phyloP scores from a whole-genome alignment of 2,113 vertebrate genomes.

The Promerops cafer region DNA sequence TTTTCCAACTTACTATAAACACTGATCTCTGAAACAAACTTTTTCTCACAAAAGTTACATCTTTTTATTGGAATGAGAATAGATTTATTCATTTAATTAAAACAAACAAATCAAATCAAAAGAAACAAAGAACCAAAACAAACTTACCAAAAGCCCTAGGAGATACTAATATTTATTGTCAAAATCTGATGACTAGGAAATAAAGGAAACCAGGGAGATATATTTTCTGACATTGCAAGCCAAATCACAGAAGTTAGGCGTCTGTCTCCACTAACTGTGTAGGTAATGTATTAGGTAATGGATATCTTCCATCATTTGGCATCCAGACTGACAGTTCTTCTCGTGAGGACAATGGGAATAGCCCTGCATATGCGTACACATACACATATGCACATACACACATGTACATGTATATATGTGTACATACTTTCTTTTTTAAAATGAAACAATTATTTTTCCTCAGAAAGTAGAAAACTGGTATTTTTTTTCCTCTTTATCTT shows the following conservation, averaged over 20 bases:
- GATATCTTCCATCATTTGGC: not conserved
- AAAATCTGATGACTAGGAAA: not conserved
- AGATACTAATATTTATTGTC: not conserved
- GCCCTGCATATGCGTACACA: too few species aligned
- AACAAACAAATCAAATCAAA: not conserved
- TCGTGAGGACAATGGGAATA: not conserved
- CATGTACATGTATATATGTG: rapidly evolving
- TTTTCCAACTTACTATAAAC: not conserved
- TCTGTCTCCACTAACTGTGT: not conserved
- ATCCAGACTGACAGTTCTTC: not conserved
- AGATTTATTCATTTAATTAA: not conserved
- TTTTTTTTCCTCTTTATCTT: not conserved
- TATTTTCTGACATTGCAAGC: not conserved
- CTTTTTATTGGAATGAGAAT: not conserved
- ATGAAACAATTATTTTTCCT: not conserved
- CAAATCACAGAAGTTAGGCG: not conserved
- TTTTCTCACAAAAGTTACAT: not conserved
- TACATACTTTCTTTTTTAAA: not conserved
- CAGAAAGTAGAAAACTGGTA: not conserved
- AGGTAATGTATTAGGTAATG: not conserved
- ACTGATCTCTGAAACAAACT: not conserved
- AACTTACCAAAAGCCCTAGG: not conserved
- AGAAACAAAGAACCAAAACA: not conserved
- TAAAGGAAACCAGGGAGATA: not conserved
- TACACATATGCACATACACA: rapidly evolving